Base-by-base conservation (phyloP, 92 coral and sea anemone genomes). In the Epizoanthus fatuus region DNA sequence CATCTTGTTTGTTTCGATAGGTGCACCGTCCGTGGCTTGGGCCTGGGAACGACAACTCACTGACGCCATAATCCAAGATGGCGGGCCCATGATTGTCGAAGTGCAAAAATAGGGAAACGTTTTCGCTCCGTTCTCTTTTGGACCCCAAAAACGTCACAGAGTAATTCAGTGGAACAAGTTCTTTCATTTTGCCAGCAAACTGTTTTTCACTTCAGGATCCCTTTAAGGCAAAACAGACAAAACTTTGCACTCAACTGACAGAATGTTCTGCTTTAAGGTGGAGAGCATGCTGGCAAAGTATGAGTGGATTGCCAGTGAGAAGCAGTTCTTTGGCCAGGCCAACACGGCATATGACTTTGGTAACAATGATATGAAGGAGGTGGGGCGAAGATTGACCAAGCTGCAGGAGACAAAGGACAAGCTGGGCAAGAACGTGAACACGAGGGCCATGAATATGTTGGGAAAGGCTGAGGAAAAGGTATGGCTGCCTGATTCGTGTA, bases 381-480 rank as follows among this genome's bases (percentile, higher is more conserved):
- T 95, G 29, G 86, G 95, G n/a, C 89, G 93, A 64, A 87, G 95
- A 44, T 81, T 97, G 69, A 77, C 86, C 81, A 97, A 95, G 85
- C 94, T 97, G 12, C 93, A 95, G 72, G 98, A 95, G 69, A 95
- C 94, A 7, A 97, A 97, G 75, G 98, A 97, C 57, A 97, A 97
- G 78, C 89, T 97, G 29, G 98, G 96, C 14, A 97, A 97, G 87
- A 95, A 93, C 79, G 99, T 97, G 32, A 97, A 97, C 74, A 97
- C 91, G 98, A 75, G 99, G 38, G 99, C 99, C 0, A 97, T 97
- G 99, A 97, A 95, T 47, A 97, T 97, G 99, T 74, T 97, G 81
- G 99, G 94, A 5, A 97, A 97, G 54, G 99, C 98, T 5, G 99
- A 97, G 75, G 99, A 97, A 80, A 97, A 91, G 97, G 99, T 96